Conservation (phyloP, 2,113 vertebrate genomes). For the Tricholaema leucomelas region DNA sequence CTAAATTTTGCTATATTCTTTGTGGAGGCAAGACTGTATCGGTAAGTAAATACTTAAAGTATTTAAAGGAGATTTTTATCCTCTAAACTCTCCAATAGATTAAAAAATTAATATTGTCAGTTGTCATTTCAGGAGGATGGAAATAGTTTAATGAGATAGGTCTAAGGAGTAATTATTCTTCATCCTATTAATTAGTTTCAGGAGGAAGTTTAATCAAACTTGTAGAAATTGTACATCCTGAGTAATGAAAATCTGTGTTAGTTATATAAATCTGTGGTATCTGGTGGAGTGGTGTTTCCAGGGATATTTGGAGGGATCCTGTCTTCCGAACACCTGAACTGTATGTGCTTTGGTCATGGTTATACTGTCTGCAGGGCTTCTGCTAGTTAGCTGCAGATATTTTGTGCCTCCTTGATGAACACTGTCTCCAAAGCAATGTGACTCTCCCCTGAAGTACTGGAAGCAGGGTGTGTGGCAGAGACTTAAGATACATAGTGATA, state of each 20-base stretch:
- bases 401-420: not conserved
- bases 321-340: not conserved
- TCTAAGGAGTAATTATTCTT: constrained; percentile 5
- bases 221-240: not conserved
- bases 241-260: not conserved
- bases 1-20: not conserved
- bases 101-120: not conserved
- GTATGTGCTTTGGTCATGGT: not conserved
- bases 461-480: not conserved
- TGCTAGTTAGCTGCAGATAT: not conserved
- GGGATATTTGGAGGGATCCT: not conserved
- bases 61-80: not conserved
- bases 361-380: not conserved
- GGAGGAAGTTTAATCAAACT: not conserved
- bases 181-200: constrained; percentile 3
- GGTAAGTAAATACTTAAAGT: not conserved
- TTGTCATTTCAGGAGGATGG: not conserved
- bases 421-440: not conserved
- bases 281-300: not conserved
- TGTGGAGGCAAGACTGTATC: not conserved
- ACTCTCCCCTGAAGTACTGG: not conserved
- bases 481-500: not conserved
- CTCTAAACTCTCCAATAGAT: not conserved
- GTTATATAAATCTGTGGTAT: not conserved
- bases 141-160: not conserved